Evolutionary conservation across 2,888 invertebrate species (phyloP), one percentile per base, ranked within the genome.

Genomic region (Rhamphomyia laevipes): DNA sequence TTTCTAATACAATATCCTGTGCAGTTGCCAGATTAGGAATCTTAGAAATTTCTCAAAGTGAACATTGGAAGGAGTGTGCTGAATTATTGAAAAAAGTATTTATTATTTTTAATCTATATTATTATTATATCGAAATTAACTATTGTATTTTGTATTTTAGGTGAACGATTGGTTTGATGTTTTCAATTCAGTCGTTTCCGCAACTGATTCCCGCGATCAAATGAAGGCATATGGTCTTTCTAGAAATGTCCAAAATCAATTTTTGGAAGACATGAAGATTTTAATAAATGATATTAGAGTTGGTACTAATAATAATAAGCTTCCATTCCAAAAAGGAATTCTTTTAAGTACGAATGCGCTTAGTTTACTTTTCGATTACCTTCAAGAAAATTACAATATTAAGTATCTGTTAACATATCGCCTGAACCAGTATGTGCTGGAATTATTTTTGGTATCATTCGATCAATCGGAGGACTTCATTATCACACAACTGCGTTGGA

Each of bases 261-360:
- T 58, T 42, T 13, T 61, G 21, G 47, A 55, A 27, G 27, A 51
- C 48, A 57, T 58, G 55, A 48, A 42, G 17, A 31, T 53, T 16
- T 43, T 44, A 18, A 56, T 55, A 13, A 27, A 17, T 17, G 49
- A 47, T 50, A 43, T 58, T 31, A 50, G 55, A 48, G 50, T 52
- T 10, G 54, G 52, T 46, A 54, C 48, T 6, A 53, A 40, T 40
- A 48, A 46, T 35, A 45, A 21, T 38, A 43, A 58, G 15, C 45
- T 57, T 13, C 59, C 59, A 23, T 60, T 60, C 49, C 57, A 60
- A 50, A 55, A 54, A 51, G 57, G 54, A 17, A 54, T 57, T 43
- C 11, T 59, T 11, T 52, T 54, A 23, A 54, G 50, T 16, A 55
- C 52, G 31, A 54, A 38, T 42, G 51, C 53, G 6, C 17, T 56